Conservation (phyloP, 2,797 vertebrate species). For the Enteromius mattozi region DNA sequence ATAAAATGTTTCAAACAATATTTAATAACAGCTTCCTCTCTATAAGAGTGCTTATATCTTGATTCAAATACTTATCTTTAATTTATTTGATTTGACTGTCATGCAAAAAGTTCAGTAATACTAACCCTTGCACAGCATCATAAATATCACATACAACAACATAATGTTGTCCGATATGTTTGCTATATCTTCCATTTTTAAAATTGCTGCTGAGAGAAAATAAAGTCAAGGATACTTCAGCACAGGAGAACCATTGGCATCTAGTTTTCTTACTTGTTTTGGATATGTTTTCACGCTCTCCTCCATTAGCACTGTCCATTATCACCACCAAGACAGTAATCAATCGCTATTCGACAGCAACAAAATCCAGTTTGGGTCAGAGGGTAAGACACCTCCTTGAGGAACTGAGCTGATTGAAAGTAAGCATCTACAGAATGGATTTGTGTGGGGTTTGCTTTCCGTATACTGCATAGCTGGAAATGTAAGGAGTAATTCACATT, state of each 20-base stretch:
- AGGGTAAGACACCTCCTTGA: conserved; percentile 16
- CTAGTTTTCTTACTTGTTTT: background rate
- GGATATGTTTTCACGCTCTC: background rate
- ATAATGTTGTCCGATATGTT: background rate
- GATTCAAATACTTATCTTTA: background rate
- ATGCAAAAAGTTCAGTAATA: background rate
- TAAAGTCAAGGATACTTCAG: background rate
- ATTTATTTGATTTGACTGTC: background rate
- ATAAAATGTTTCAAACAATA: background rate
- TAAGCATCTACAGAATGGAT: conserved; percentile 27
- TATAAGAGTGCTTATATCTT: background rate
- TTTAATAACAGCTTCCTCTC: background rate
- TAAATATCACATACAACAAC: background rate
- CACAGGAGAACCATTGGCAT: background rate
- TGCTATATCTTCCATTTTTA: background rate
- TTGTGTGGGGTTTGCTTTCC: conserved; percentile 14
- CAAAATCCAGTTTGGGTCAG: conserved; percentile 27
- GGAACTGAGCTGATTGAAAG: conserved; percentile 35
- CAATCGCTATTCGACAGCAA: conserved; percentile 20
- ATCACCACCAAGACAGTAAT: conserved; percentile 35
- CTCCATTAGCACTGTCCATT: conserved; percentile 6
- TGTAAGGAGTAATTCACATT: conserved; percentile 17
- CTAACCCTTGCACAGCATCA: background rate
- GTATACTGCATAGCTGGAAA: conserved; percentile 51
- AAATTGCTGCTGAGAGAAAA: background rate